These are phyloP conservation scores for Drosophila nr. perissopoda DNA, from an alignment of 2,888 invertebrate genomes.

Conservation along the genomic window DNA sequence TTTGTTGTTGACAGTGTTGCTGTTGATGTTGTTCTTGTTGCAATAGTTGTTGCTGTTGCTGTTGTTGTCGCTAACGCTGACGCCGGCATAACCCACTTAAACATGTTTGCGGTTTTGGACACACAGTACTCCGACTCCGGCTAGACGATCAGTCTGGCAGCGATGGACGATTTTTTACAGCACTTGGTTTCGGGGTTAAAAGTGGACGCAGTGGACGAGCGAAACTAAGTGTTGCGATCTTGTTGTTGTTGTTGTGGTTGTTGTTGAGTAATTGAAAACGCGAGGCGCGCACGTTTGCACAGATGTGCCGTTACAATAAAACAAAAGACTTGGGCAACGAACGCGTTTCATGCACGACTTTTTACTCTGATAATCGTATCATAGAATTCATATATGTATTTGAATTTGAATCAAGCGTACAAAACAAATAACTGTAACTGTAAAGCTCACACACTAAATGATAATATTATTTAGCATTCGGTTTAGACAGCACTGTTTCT, in stretches of 20 bases:
- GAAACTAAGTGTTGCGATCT: conserved; percentile 40
- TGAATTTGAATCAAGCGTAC: conserved; percentile 18
- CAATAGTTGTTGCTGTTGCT: conserved; percentile 20
- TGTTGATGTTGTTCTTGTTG: conserved; percentile 29
- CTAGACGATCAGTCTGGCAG: conserved; percentile 60
- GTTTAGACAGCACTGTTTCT: conserved; percentile 23
- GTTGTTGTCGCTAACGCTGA: conserved; percentile 28
- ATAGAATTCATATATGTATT: conserved; percentile 1
- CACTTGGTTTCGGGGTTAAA: conserved; percentile 30
- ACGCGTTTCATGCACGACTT: conserved; percentile 63
- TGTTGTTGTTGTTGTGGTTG: conserved; percentile 29
- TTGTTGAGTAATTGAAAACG: conserved; percentile 44
- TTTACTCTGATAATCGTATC: conserved; percentile 25
- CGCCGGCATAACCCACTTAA: conserved; percentile 79
- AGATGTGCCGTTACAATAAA: conserved; percentile 52
- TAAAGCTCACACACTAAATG: conserved; percentile 36
- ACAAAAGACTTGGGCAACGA: conserved; percentile 74
- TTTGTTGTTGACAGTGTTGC: conserved; percentile 35
- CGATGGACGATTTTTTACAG: conserved; percentile 20
- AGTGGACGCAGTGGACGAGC: conserved; percentile 33
- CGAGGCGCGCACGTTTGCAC: conserved; percentile 40
- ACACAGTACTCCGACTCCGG: conserved; percentile 51
- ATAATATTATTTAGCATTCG: conserved; percentile 3
- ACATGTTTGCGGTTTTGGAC: conserved; percentile 67
- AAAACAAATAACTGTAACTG: conserved; percentile 35